Evolutionary conservation across 2,113 vertebrate genomes (phyloP).

Genomic region (Uria lomvia): DNA sequence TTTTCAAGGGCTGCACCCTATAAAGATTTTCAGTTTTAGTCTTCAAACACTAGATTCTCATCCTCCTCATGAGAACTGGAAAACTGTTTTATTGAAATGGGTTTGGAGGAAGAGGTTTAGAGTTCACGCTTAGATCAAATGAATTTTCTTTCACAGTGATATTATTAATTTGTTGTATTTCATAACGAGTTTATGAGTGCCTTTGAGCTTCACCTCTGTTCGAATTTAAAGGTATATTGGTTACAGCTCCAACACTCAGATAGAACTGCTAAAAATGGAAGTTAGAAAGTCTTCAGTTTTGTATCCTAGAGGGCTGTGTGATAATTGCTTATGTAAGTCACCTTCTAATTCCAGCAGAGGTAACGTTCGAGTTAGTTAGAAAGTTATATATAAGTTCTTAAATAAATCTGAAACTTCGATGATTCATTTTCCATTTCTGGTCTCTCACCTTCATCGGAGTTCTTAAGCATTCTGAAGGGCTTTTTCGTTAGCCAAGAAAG

Average conservation of each 20-base stretch:
- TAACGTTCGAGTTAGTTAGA: constrained; percentile 12
- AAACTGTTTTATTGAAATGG: constrained; percentile 18
- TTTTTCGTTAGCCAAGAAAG: background rate
- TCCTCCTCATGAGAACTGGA: background rate
- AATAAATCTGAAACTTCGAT: constrained; percentile 1
- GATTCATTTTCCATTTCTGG: background rate
- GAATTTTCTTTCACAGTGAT: constrained; percentile 6
- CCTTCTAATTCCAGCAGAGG: constrained; percentile 40
- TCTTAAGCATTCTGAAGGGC: background rate
- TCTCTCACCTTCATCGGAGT: background rate
- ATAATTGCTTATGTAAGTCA: constrained; percentile 55
- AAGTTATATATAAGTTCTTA: constrained; percentile 50
- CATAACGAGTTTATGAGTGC: background rate
- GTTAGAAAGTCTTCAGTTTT: constrained; percentile 23
- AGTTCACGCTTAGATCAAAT: constrained; percentile 16
- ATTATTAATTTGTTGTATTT: constrained; percentile 13
- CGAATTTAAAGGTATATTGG: constrained; percentile 27
- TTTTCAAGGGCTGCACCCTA: background rate
- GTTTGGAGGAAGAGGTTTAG: background rate
- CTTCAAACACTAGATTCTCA: background rate
- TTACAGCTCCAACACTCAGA: background rate
- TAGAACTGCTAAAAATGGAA: constrained; percentile 54
- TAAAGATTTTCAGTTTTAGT: background rate
- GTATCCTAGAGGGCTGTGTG: constrained; percentile 52
- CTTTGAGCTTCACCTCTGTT: constrained; percentile 50